Base-by-base conservation (phyloP, 2,797 vertebrate species). In the Euthynnus affinis region DNA sequence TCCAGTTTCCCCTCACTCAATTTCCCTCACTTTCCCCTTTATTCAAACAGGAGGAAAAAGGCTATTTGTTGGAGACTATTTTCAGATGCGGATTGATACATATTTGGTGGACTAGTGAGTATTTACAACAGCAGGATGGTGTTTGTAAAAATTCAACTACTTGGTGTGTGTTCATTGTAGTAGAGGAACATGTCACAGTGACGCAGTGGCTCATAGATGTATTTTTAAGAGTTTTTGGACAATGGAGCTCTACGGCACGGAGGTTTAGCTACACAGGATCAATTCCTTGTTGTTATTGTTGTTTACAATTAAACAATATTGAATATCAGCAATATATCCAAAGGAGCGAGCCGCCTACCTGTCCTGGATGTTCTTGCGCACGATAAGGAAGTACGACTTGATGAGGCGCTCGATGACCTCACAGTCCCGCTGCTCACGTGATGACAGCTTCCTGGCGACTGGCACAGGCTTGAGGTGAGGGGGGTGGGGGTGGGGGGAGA, bases 311-410 rank as follows among this genome's bases (percentile, higher is more conserved):
- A 18, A 3, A 14, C 25, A 48, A 22, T n/a, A 56, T 2, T 23
- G 13, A 37, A 48, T 48, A 32, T 12, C n/a, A 23, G 20, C 17
- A 62, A 12, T n/a, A 9, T 46, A 46, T 46, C 44, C 44, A 25
- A 57, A 76, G 2, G 25, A 18, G 20, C n/a, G 29, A 4, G n/a
- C 18, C 5, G 3, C 71, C n/a, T 87, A 99, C 98, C 98, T 99
- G 95, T 99, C 98, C 91, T 99, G 98, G 87, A 99, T 99, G 80
- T 99, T 99, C 93, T 99, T 99, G 84, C 98, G 96, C 51, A 99
- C 98, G 46, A 99, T 99, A 70, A 99, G 97, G 90, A 99, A 99
- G 85, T 99, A 99, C 1, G 98, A 99, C 85, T 99, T 99, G 90
- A 99, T 99, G 87, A 99, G 97, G 84, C 97, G 95, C 82, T 99